phyloP scores from a whole-genome alignment of 1,140 invertebrate species.

The Oncopodura yosiiana region DNA sequence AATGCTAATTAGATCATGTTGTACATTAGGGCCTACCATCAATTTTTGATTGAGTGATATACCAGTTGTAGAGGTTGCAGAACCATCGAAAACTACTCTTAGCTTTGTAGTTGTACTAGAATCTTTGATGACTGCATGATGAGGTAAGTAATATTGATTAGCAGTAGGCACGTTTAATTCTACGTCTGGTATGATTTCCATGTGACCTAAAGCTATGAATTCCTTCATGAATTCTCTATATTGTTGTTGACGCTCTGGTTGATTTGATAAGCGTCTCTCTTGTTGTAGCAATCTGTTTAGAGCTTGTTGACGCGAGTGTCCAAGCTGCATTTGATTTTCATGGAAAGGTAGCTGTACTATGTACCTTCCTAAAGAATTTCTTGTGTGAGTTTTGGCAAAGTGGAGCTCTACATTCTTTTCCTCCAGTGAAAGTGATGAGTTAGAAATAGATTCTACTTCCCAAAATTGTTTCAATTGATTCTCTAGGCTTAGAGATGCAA shows the following conservation, averaged over 20 bases:
- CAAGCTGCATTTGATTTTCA: constrained; percentile 8
- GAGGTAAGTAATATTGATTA: constrained; percentile 29
- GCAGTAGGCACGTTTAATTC: constrained; percentile 16
- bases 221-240: constrained; percentile 37
- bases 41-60: constrained; percentile 30
- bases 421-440: background rate
- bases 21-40: constrained; percentile 20
- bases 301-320: constrained; percentile 25
- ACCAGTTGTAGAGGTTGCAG: constrained; percentile 13
- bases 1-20: constrained; percentile 15
- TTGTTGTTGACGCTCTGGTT: constrained; percentile 22
- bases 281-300: constrained; percentile 30
- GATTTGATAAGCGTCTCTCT: constrained; percentile 27
- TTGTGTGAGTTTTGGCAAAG: constrained; percentile 25
- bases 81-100: constrained; percentile 33
- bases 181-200: constrained; percentile 23
- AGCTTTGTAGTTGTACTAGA: constrained; percentile 24
- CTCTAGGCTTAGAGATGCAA: too few relatives aligned
- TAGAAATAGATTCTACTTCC: constrained; percentile 35
- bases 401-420: constrained; percentile 34
- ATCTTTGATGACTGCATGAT: constrained; percentile 28
- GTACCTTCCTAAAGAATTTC: constrained; percentile 30
- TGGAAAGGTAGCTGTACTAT: constrained; percentile 35
- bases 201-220: constrained; percentile 35
- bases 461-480: constrained; percentile 35